Base-by-base conservation (phyloP, 2,888 invertebrate species). In the Athetis lepigone region DNA sequence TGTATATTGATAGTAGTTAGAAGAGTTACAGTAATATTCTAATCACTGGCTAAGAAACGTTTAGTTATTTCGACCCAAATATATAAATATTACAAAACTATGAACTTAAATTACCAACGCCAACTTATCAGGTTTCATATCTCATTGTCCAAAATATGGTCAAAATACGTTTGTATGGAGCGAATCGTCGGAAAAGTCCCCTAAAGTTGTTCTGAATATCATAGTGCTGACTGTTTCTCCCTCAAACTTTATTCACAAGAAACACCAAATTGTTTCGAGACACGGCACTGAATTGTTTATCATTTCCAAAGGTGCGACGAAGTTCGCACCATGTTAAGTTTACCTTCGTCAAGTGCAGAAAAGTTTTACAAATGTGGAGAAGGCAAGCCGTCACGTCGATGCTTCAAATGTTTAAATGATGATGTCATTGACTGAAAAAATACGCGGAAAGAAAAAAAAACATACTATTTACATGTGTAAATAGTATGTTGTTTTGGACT, bases 241-340 rank as follows among this genome's bases (percentile, higher is more conserved):
- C 27, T 23, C 23, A 46, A 51, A 67, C 37, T 67, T 21, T 43
- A 42, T 49, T 7, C 11, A 42, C 29, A n/a, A 13, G 4, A 69
- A 47, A 42, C 40, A 50, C 23, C 19, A 70, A 49, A 52, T 60
- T 75, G 37, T 61, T 43, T 49, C 13, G 36, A 39, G 33, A 61
- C 25, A 50, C 29, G 19, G 18, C 18, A 33, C n/a, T 70, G 63
- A 76, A 70, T 70, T 50, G 9, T 70, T 75, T 61, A 70, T 51
- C 21, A 61, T 70, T 50, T 70, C 37, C 29, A 50, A 21, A 49
- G 40, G 36, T 49, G 39, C 4, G 36, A 8, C 16, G 2, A 49
- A 70, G 19, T 70, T 75, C 50, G 19, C 25, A 36, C 18, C 11
- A 6, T 36, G 13, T 54, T 29, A 43, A 49, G 43, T 39, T 60